Evolutionary conservation across 2,113 vertebrate species (phyloP).

Genomic region (Myanophis thanlyinensis): DNA sequence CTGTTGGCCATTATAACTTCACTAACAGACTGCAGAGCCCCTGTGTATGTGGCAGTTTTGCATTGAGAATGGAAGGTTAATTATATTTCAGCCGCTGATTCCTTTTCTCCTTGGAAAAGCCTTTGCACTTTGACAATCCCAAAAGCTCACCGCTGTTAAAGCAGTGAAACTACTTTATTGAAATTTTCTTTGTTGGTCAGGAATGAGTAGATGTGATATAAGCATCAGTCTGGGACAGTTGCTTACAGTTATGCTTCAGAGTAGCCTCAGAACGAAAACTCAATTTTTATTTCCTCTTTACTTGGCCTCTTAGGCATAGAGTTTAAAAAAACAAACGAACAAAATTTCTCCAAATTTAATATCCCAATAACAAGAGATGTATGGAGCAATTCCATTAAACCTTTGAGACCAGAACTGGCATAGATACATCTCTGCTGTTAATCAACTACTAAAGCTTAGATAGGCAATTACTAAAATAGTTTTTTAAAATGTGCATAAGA

Average conservation of each 20-base stretch:
- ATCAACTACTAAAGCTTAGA: conserved; percentile 32
- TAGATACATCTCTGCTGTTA: conserved; percentile 32
- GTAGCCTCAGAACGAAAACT: conserved; percentile 66
- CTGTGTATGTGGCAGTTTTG: conserved; percentile 78
- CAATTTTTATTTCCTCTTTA: conserved; percentile 63
- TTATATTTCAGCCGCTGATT: conserved; percentile 91
- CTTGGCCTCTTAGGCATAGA: conserved; percentile 48
- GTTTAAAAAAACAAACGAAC: conserved; percentile 29
- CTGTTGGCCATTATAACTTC: conserved; percentile 82
- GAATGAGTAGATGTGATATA: conserved; percentile 79
- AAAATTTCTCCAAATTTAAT: conserved; percentile 55
- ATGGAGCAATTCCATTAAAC: conserved; percentile 45
- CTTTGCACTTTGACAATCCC: conserved; percentile 80
- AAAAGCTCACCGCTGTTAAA: conserved; percentile 78
- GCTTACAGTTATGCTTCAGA: conserved; percentile 70
- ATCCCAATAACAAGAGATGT: conserved; percentile 52
- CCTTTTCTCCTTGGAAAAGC: conserved; percentile 79
- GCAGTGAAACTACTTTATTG: conserved; percentile 80
- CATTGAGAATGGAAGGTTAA: conserved; percentile 94
- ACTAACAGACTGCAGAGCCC: conserved; percentile 77
- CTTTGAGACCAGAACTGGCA: neutral
- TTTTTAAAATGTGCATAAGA: neutral
- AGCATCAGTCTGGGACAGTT: conserved; percentile 68
- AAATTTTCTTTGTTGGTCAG: conserved; percentile 88
- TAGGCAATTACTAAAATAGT: conserved; percentile 4